Evolutionary conservation across 2,797 vertebrate genomes (phyloP), one percentile per base, ranked within the genome.

Genomic region (Cossypha niveicapilla): DNA sequence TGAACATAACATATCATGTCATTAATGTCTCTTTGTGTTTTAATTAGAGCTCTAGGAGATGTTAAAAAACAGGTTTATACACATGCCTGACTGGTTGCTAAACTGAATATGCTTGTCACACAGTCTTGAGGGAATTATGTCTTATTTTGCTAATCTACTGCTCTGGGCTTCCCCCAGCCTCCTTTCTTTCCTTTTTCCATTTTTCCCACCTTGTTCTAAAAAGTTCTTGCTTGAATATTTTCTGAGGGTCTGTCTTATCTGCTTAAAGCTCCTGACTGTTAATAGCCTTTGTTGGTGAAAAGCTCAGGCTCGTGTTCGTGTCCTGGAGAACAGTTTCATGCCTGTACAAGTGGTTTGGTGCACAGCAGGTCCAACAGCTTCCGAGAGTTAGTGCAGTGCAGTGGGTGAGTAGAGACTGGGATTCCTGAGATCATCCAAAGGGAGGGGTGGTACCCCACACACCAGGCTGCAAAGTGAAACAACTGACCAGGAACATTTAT

Each of bases 31-130:
- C 66, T 53, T 39, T 67, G 56, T 71, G 48, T 81, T 96, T 92
- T 95, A 94, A 91, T 92, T 90, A 84, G 73, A 84, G 62, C 82
- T 88, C 82, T 65, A 60, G 66, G 72, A 88, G 91, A 83, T 89
- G 73, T 67, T 79, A 71, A 83, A 85, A 80, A 94, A 53, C 79
- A 88, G 70, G 86, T 96, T 95, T 79, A 76, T 71, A 58, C 60
- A 50, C 83, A 81, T 94, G 88, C 76, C 77, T 72, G 77, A 84
- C 79, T 67, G 71, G 76, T 81, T 94, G 62, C 80, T 93, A 45
- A 84, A 93, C 51, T 44, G 66, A 88, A 56, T 54, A 11, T 30
- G 51, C 56, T 54, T 53, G 90, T 91, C 76, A 51, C 34, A 48
- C 3, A 1, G 32, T 80, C 68, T 67, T 62, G 62, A 72, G 65